Base-by-base conservation (phyloP, 2,888 invertebrate genomes). In the Drosophila sordidapex region DNA sequence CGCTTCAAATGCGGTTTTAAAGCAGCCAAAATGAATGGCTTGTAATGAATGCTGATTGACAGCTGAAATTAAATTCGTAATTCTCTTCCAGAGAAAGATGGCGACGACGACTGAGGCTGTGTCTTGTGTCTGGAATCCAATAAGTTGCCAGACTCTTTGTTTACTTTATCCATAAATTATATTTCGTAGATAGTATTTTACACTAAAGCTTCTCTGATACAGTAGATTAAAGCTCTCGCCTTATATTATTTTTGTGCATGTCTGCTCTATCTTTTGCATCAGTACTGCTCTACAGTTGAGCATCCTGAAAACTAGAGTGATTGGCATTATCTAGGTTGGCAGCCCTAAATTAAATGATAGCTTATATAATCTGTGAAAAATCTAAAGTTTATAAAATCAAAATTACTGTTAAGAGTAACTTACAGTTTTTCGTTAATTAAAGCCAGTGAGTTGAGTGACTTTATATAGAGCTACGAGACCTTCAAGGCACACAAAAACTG, bases 41-140 rank as follows among this genome's bases (percentile, higher is more conserved):
- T 48, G 77, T 70, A 76, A 77, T 81, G 72, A 79, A 73, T 58
- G 73, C 75, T 79, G 86, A 85, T 83, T 87, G 88, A 79, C 85
- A 79, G 74, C 53, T 71, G 49, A 78, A 84, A 77, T 83, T 67
- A 73, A 86, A 76, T 84, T 73, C 63, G 57, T 40, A 58, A 56
- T 31, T 10, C 31, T 31, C 10, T 10, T 0, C 3, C 59, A 66
- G 48, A 64, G 59, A 72, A 65, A 49, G 71, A 49, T 49, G 25
- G 33, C 35, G 64, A 56, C 43, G 21, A 8, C 15, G 31, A 57
- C 48, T 48, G 46, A 33, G 35, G 21, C 77, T 53, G 54, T n/a
- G 27, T 53, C 29, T 52, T 40, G 53, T n/a, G 40, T 52, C 43
- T 57, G 63, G 8, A 10, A 64, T 57, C 57, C 68, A 49, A 54